A percentile compares a stretch with the other conserved stretches of the same genome.
Evolutionary conservation across 2,113 vertebrate genomes (phyloP).

Genomic region (Lynx canadensis): DNA sequence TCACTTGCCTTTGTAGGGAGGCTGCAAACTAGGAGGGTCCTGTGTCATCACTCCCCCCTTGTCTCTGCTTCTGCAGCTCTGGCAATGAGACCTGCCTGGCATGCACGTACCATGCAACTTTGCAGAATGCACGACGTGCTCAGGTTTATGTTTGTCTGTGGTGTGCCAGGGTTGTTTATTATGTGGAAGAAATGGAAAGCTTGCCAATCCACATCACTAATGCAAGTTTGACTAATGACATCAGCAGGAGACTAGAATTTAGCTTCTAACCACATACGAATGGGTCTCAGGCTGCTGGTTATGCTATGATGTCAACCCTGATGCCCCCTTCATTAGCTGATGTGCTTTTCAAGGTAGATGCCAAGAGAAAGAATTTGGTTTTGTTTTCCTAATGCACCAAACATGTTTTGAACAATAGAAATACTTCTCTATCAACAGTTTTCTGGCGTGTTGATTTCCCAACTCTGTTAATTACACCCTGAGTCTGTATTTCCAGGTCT

Average conservation of each 20-base stretch:
- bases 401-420: constrained; percentile 80
- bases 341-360: constrained; percentile 56
- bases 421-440: constrained; percentile 79
- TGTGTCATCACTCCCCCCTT: background rate
- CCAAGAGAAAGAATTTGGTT: constrained; percentile 77
- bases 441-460: constrained; percentile 76
- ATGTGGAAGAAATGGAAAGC: constrained; percentile 77
- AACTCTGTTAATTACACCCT: constrained; percentile 77
- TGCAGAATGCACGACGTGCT: background rate
- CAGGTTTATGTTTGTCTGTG: constrained; percentile 62
- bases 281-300: constrained; percentile 76
- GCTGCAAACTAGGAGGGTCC: background rate
- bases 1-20: background rate
- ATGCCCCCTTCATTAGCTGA: constrained; percentile 80
- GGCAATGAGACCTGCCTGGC: accelerated
- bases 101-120: background rate
- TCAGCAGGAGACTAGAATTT: constrained; percentile 81
- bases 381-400: constrained; percentile 79
- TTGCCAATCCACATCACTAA: constrained; percentile 80
- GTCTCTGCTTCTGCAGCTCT: background rate
- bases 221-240: constrained; percentile 82
- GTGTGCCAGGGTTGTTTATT: constrained; percentile 75
- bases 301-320: constrained; percentile 82
- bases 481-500: constrained; percentile 76
- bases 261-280: constrained; percentile 81